Percentiles rank a stretch among this genome's conserved stretches.
These are phyloP conservation scores for Nemopilema nomurai DNA, from an alignment of 30 jellyfish, hydroid and myxozoan genomes.

Conservation along the genomic window DNA sequence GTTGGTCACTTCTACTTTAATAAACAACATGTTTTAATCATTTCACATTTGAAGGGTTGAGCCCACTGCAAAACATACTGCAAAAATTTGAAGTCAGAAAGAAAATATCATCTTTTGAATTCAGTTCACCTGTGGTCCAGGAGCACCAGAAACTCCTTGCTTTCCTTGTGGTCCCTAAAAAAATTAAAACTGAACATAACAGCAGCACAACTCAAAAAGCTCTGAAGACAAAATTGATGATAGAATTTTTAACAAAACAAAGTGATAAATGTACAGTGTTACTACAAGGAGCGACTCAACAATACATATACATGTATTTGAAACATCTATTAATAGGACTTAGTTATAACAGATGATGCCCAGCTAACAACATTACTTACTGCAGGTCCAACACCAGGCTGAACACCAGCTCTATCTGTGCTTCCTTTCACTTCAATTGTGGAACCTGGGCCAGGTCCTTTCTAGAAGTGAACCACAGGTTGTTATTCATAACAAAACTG, in stretches of 20 bases:
- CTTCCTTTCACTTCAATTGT: not conserved
- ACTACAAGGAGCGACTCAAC: too few species aligned
- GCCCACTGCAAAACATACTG: too few species aligned
- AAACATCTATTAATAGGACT: too few species aligned
- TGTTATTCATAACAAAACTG: too few species aligned
- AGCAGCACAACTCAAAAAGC: not conserved
- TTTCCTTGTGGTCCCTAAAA: conserved; percentile 15
- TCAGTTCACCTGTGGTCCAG: conserved; percentile 17
- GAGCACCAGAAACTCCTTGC: conserved; percentile 17
- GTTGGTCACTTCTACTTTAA: too few species aligned
- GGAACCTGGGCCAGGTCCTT: conserved; percentile 49
- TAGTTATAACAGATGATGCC: not conserved
- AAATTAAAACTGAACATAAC: too few species aligned
- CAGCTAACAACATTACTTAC: not conserved
- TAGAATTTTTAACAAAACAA: not conserved
- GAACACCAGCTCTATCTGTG: not conserved
- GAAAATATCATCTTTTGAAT: not conserved
- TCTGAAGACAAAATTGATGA: not conserved
- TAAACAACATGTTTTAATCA: too few species aligned
- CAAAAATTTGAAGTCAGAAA: not conserved
- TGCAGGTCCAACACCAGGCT: not conserved
- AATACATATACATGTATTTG: too few species aligned
- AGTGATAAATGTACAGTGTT: too few species aligned
- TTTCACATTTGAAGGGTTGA: too few species aligned
- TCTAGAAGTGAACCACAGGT: not conserved